Conservation (phyloP, 2,797 vertebrate species). For the Perodicticus potto region DNA sequence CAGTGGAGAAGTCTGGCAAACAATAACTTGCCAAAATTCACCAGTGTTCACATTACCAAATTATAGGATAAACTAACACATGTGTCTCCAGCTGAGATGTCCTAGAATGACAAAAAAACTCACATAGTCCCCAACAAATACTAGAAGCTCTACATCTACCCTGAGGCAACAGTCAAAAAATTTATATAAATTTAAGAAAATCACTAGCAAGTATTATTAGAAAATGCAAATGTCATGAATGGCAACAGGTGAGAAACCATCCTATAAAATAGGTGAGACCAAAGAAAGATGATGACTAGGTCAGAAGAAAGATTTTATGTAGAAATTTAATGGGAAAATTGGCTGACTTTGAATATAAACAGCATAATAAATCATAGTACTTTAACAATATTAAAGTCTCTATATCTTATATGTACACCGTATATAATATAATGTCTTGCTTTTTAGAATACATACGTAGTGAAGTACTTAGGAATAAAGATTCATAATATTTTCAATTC, state of each 20-base stretch:
- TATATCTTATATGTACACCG: neutral
- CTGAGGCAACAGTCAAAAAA: neutral
- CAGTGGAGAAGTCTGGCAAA: neutral
- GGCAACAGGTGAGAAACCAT: neutral
- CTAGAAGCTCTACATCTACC: neutral
- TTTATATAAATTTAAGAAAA: neutral
- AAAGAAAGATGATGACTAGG: neutral
- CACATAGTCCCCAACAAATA: neutral
- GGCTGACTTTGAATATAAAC: neutral
- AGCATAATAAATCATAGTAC: neutral
- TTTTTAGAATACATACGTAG: neutral
- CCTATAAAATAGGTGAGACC: neutral
- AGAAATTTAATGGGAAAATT: neutral
- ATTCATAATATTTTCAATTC: neutral
- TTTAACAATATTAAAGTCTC: neutral
- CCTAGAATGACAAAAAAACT: neutral
- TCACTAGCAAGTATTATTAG: neutral
- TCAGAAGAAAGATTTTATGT: neutral
- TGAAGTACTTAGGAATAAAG: neutral
- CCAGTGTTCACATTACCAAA: neutral
- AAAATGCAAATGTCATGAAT: neutral
- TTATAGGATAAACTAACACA: neutral
- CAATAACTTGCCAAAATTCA: neutral
- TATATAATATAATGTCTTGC: neutral
- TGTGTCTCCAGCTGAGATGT: neutral